Percentiles rank a stretch among this genome's conserved stretches.
phyloP scores from a whole-genome alignment of 1,140 invertebrate genomes.

The Drosophila aff. region DNA sequence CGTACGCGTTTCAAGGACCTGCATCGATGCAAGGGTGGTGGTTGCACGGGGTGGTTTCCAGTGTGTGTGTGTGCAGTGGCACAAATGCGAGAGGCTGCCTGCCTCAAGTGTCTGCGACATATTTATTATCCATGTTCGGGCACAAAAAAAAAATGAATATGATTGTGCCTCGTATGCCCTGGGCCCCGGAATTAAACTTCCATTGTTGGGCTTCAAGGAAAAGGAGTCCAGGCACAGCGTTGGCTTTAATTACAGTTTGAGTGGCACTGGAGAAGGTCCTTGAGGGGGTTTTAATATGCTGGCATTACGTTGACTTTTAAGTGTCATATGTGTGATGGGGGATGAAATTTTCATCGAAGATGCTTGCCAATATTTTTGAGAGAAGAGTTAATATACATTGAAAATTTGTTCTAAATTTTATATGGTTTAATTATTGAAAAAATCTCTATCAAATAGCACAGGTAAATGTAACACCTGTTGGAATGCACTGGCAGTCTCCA shows the following conservation, averaged over 20 bases:
- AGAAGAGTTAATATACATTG: not conserved
- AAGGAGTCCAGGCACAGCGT: slow-evolving; percentile 36
- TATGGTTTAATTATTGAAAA: not conserved
- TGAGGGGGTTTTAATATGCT: slow-evolving; percentile 11
- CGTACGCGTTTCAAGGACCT: slow-evolving; percentile 59
- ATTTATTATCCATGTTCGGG: slow-evolving; percentile 70
- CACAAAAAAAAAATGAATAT: slow-evolving; percentile 35
- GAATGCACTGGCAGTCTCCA: slow-evolving; percentile 8
- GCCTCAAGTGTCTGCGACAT: slow-evolving; percentile 73
- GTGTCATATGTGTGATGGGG: slow-evolving; percentile 8
- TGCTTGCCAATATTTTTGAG: not conserved
- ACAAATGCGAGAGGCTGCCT: slow-evolving; percentile 57
- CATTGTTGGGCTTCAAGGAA: slow-evolving; percentile 42
- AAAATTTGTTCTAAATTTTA: not conserved
- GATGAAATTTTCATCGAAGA: not conserved
- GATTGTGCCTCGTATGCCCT: slow-evolving; percentile 51
- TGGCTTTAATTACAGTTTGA: slow-evolving; percentile 68
- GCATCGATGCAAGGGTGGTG: slow-evolving; percentile 27
- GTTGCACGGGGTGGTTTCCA: slow-evolving; percentile 21
- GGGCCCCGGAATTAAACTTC: slow-evolving; percentile 55
- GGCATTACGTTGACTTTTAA: slow-evolving; percentile 4
- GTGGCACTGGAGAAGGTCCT: slow-evolving; percentile 40
- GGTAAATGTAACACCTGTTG: slow-evolving; percentile 28
- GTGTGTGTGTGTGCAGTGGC: slow-evolving; percentile 41
- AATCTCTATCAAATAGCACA: not conserved